Percentiles rank a stretch among this genome's conserved stretches.
These are phyloP conservation scores for Melolontha melolontha DNA, from an alignment of 2,888 invertebrate species.

Conservation along the genomic window DNA sequence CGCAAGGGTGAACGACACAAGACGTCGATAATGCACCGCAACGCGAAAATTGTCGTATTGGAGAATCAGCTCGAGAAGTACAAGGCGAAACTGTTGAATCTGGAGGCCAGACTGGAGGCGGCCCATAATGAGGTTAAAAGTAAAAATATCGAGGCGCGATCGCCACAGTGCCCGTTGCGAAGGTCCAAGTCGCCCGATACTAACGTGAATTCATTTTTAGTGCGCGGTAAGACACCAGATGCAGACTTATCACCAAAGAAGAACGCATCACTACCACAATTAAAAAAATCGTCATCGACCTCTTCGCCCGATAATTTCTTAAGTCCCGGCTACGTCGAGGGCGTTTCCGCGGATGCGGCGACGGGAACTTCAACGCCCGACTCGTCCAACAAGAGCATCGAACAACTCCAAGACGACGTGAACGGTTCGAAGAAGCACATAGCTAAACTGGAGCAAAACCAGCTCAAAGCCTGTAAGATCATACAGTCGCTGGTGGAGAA, in stretches of 20 bases:
- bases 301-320: slow-evolving; percentile 26
- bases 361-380: slow-evolving; percentile 27
- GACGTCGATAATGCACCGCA: slow-evolving; percentile 62
- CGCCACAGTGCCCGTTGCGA: slow-evolving; percentile 40
- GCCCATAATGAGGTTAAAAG: slow-evolving; percentile 59
- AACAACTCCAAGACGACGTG: slow-evolving; percentile 49
- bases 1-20: slow-evolving; percentile 66
- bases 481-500: slow-evolving; percentile 62
- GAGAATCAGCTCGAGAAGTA: slow-evolving; percentile 63
- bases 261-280: slow-evolving; percentile 41
- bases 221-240: slow-evolving; percentile 61
- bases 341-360: slow-evolving; percentile 1
- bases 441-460: slow-evolving; percentile 61
- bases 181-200: slow-evolving; percentile 54
- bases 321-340: slow-evolving; percentile 19
- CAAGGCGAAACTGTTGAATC: slow-evolving; percentile 55
- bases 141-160: slow-evolving; percentile 51
- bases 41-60: slow-evolving; percentile 65
- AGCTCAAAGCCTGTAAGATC: slow-evolving; percentile 63
- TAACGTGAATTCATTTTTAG: slow-evolving; percentile 62
- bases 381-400: slow-evolving; percentile 20
- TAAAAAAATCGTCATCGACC: slow-evolving; percentile 32
- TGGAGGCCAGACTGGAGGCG: slow-evolving; percentile 59
- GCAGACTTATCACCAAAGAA: slow-evolving; percentile 55
- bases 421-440: slow-evolving; percentile 54